Conservation (phyloP, 2,113 vertebrate species). For the Accipiter cooperii region DNA sequence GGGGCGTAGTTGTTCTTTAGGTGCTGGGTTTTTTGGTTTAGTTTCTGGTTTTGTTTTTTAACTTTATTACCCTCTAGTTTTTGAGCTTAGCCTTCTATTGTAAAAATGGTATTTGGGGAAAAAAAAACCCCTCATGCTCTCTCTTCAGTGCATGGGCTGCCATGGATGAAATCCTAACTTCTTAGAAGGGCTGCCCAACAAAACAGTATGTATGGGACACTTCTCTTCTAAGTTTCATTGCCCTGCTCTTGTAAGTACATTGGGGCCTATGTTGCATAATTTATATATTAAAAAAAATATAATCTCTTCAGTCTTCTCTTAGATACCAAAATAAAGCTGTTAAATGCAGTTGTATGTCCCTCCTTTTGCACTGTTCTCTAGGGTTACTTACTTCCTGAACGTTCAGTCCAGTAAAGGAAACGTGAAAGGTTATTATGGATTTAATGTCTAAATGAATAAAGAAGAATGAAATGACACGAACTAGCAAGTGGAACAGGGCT, state of each 20-base stretch:
- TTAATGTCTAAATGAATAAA: background rate
- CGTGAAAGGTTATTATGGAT: background rate
- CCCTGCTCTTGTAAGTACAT: background rate
- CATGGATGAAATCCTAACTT: conserved; percentile 54
- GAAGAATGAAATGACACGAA: background rate
- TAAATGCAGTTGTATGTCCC: background rate
- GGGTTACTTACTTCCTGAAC: background rate
- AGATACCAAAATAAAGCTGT: background rate
- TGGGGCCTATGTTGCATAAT: background rate
- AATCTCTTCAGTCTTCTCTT: background rate
- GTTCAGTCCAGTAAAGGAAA: background rate
- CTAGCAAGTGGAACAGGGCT: background rate
- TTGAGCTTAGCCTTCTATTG: background rate
- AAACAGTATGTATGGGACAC: background rate
- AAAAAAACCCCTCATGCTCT: background rate
- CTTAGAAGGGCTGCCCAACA: conserved; percentile 54
- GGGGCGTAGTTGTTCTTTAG: background rate
- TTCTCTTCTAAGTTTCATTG: background rate
- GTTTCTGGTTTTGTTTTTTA: background rate
- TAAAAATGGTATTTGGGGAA: background rate
- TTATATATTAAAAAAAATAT: background rate
- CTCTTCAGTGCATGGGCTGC: background rate
- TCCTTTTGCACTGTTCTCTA: background rate
- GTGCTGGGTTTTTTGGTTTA: background rate
- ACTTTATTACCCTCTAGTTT: background rate